phyloP scores from a whole-genome alignment of 37 sponge, comb jelly and placozoan species.

The Beroe forskalii region DNA sequence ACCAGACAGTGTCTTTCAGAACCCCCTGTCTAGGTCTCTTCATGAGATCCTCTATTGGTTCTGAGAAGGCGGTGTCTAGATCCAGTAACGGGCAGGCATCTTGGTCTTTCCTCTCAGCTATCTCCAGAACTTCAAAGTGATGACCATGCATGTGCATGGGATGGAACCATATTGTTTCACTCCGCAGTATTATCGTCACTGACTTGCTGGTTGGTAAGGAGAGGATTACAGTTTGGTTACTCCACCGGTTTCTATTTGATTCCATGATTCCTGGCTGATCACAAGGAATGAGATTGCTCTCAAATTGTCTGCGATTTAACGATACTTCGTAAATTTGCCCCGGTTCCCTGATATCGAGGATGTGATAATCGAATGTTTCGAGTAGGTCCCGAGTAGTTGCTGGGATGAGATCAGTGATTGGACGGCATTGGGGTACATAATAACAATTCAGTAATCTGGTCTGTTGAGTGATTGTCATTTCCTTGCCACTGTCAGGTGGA shows the following conservation, averaged over 20 bases:
- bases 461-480: neutral
- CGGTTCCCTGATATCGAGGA: too few species aligned
- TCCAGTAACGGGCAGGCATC: neutral
- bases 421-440: neutral
- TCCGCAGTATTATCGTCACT: neutral
- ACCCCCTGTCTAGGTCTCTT: neutral
- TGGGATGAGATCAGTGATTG: neutral
- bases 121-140: neutral
- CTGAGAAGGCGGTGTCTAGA: neutral
- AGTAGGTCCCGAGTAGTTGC: too few species aligned
- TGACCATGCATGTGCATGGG: conserved; percentile 10
- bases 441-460: neutral
- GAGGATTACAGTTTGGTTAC: too few species aligned
- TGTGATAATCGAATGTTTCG: too few species aligned
- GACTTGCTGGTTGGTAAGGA: too few species aligned
- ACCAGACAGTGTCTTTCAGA: neutral
- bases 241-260: too few species aligned
- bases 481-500: neutral
- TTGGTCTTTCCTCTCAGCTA: neutral
- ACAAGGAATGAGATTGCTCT: too few species aligned
- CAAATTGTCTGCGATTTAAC: too few species aligned
- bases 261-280: too few species aligned
- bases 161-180: neutral
- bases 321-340: too few species aligned
- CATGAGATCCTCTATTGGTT: neutral